A percentile compares a stretch with the other conserved stretches of the same genome.
These are phyloP conservation scores for Conchocele bisecta DNA, from an alignment of 2,888 invertebrate species.

Conservation along the genomic window DNA sequence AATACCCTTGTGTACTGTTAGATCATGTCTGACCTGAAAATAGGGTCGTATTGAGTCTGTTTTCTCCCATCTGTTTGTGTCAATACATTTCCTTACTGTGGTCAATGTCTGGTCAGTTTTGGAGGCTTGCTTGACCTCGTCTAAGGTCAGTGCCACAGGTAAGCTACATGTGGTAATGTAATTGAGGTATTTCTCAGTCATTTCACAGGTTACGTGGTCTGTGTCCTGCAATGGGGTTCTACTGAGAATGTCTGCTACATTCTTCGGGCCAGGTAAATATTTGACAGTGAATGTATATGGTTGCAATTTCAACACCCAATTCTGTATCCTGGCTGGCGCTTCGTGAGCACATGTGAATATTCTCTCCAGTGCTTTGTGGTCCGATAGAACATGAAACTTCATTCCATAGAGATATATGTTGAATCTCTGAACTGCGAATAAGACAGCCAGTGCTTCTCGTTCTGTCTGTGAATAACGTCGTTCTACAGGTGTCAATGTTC, in stretches of 20 bases:
- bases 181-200: constrained; percentile 14
- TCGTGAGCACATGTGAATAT: neutral
- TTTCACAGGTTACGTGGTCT: constrained; percentile 2
- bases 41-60: neutral
- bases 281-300: constrained; percentile 8
- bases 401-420: neutral
- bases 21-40: constrained; percentile 18
- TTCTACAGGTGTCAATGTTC: constrained; percentile 3
- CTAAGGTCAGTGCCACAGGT: constrained; percentile 7
- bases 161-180: constrained; percentile 1
- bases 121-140: constrained; percentile 7
- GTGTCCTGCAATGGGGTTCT: neutral
- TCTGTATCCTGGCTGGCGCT: constrained; percentile 2
- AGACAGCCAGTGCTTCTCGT: neutral
- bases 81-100: neutral
- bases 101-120: neutral
- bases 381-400: neutral
- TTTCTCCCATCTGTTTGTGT: constrained; percentile 8
- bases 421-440: neutral
- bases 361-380: constrained; percentile 2
- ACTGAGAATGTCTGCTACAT: constrained; percentile 8
- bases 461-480: constrained; percentile 6
- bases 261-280: neutral
- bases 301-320: constrained; percentile 14
- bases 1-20: constrained; percentile 6